These are phyloP conservation scores for Thalassaphorura encarpata DNA, from an alignment of 1,140 invertebrate genomes.

Conservation along the genomic window DNA sequence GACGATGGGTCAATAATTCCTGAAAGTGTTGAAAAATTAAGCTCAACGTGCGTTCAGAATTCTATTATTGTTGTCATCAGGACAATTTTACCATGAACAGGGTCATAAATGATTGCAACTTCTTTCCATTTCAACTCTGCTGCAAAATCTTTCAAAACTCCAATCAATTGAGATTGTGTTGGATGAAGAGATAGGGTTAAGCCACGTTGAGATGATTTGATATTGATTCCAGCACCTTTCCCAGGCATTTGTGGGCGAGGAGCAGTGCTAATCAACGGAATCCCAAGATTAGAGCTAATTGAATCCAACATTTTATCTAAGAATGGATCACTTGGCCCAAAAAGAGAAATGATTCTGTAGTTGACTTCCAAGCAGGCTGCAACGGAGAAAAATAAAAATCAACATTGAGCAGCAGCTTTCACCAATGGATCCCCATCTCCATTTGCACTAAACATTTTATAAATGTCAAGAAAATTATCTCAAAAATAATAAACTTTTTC, in stretches of 20 bases:
- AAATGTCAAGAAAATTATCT: too few relatives aligned
- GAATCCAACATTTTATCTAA: slow-evolving; percentile 24
- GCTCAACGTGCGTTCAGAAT: background rate
- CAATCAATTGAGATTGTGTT: slow-evolving; percentile 24
- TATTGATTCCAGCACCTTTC: background rate
- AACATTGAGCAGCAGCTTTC: too few relatives aligned
- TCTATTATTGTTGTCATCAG: background rate
- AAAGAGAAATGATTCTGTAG: slow-evolving; percentile 26
- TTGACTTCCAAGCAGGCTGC: slow-evolving; percentile 27
- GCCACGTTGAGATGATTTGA: slow-evolving; percentile 7
- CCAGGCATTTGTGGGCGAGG: slow-evolving; percentile 10
- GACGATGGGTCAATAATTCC: slow-evolving; percentile 30
- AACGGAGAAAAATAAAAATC: slow-evolving; percentile 2
- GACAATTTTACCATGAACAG: slow-evolving; percentile 27
- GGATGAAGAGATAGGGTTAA: slow-evolving; percentile 26
- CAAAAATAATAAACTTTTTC: too few relatives aligned
- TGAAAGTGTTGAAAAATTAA: slow-evolving; percentile 3
- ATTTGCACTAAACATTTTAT: too few relatives aligned
- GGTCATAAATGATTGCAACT: slow-evolving; percentile 30
- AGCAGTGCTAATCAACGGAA: slow-evolving; percentile 28
- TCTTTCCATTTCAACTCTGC: slow-evolving; percentile 30
- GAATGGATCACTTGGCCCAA: slow-evolving; percentile 27
- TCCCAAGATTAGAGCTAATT: slow-evolving; percentile 24
- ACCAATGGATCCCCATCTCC: too few relatives aligned
- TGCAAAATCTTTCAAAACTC: slow-evolving; percentile 25